These are phyloP conservation scores for Tupaia tana DNA, from an alignment of 2,113 vertebrate genomes.

Conservation along the genomic window DNA sequence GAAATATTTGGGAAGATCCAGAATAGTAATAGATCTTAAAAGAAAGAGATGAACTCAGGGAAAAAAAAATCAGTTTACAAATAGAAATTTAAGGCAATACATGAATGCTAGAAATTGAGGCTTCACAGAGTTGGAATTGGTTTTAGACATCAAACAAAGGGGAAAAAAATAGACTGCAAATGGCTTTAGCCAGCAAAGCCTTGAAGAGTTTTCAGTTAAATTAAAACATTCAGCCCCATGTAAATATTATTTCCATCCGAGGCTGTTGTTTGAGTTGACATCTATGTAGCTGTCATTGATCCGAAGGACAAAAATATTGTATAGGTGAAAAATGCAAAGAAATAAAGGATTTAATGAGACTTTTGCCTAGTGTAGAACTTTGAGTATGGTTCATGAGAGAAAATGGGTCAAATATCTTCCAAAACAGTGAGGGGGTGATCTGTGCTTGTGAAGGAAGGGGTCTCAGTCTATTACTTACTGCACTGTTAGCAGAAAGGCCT, in stretches of 20 bases:
- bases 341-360: background rate
- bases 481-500: too few relatives aligned
- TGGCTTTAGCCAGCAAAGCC: background rate
- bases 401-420: background rate
- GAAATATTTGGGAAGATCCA: background rate
- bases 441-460: background rate
- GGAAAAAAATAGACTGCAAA: background rate
- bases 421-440: background rate
- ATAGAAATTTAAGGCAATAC: background rate
- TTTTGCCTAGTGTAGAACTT: background rate
- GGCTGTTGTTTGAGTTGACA: background rate
- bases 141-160: background rate
- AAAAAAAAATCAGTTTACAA: background rate
- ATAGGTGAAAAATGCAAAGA: background rate
- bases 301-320: background rate
- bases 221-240: background rate
- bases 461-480: too few relatives aligned
- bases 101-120: background rate
- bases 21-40: background rate
- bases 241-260: background rate
- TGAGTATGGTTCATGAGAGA: background rate
- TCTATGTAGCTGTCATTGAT: background rate
- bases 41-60: background rate
- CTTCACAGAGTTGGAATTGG: background rate
- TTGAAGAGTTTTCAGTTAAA: background rate